Conservation (phyloP, 2,797 vertebrate genomes). For the Calcarius lapponicus region DNA sequence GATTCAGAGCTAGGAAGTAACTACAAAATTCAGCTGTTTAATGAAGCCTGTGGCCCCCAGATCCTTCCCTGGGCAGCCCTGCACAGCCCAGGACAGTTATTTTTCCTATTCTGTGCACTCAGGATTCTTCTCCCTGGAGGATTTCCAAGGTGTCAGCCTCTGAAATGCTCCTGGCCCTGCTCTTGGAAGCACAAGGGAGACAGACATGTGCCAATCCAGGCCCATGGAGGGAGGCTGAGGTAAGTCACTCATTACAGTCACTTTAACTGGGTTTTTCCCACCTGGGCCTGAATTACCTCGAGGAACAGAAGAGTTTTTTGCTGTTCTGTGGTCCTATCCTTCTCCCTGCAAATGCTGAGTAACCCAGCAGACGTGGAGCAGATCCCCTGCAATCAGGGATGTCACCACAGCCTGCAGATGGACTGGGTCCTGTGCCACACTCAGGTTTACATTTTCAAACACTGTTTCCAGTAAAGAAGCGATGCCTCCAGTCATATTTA, state of each 20-base stretch:
- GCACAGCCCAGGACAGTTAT: neutral
- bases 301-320: neutral
- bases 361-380: neutral
- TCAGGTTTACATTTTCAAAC: neutral
- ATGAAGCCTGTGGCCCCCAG: neutral
- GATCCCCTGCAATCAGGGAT: neutral
- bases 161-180: neutral
- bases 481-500: fast-evolving
- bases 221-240: neutral
- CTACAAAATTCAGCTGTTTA: neutral
- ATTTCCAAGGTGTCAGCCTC: neutral
- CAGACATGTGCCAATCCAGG: neutral
- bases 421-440: neutral
- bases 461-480: neutral
- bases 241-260: neutral
- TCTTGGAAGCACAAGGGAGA: neutral
- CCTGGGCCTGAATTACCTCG: fast-evolving
- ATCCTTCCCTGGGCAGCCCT: neutral
- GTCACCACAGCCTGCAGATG: fast-evolving
- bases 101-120: neutral
- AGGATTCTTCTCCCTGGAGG: neutral
- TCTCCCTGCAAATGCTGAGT: neutral
- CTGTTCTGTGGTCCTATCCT: neutral
- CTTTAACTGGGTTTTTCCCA: neutral
- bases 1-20: neutral